A percentile compares a stretch with the other conserved stretches of the same genome.
Conservation (phyloP, 2,113 vertebrate species). For the Sarotherodon lohbergeri region DNA sequence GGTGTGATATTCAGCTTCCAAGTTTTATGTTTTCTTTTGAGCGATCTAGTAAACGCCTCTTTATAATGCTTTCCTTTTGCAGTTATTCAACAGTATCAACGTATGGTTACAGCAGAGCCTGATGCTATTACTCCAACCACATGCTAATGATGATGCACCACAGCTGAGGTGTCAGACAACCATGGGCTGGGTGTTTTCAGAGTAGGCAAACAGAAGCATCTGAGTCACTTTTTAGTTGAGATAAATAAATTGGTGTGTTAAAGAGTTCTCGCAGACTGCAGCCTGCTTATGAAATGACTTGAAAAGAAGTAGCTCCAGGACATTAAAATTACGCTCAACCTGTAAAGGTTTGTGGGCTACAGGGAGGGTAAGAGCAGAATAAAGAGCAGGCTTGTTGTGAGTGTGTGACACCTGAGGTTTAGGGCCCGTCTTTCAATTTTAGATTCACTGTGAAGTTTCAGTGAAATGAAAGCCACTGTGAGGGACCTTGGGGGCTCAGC, state of each 20-base stretch:
- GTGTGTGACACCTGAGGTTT: constrained; percentile 5
- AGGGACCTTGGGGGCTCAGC: neutral
- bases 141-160: neutral
- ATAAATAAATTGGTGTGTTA: neutral
- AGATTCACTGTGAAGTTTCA: constrained; percentile 13
- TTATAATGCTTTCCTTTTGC: neutral
- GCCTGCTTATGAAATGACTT: neutral
- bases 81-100: neutral
- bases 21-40: neutral
- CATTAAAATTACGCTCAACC: neutral
- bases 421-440: constrained; percentile 6
- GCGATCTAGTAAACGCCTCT: neutral
- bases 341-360: neutral
- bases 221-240: neutral
- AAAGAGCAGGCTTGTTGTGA: neutral
- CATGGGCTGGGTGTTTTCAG: neutral
- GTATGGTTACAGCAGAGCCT: neutral
- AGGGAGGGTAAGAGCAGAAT: neutral
- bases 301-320: neutral
- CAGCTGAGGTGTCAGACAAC: neutral
- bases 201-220: neutral
- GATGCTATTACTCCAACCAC: neutral
- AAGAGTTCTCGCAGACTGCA: neutral
- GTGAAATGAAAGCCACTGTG: constrained; percentile 7
- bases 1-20: constrained; percentile 39